These are phyloP conservation scores for Melikaiella ostensackeni DNA, from an alignment of 2,888 invertebrate species.

Conservation along the genomic window DNA sequence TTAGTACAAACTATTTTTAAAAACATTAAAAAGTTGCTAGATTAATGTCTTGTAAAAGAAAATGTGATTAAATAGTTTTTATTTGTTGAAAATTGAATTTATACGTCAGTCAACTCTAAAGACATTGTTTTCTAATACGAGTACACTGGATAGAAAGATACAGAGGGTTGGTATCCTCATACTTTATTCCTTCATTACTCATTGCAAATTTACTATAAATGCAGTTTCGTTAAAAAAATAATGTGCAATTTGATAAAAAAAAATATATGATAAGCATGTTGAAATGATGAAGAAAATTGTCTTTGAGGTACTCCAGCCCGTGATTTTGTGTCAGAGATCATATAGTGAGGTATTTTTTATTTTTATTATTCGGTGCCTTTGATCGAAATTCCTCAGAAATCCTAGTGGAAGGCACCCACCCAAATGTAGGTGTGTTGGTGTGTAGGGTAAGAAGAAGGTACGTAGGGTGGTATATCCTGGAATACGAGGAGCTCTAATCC, in stretches of 20 bases:
- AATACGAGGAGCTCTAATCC: constrained; percentile 74
- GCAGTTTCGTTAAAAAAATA: not conserved
- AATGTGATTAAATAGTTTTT: no score
- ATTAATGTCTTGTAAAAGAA: no score
- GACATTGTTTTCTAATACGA: no score
- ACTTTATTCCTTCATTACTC: not conserved
- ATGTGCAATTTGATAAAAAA: not conserved
- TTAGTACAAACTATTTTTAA: no score
- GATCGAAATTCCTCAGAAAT: constrained; percentile 64
- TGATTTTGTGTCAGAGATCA: constrained; percentile 33
- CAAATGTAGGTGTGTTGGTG: constrained; percentile 28
- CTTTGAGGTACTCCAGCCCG: constrained; percentile 15
- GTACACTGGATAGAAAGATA: no score
- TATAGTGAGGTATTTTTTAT: constrained; percentile 41
- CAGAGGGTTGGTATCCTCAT: not conserved
- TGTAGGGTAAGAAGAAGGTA: constrained; percentile 26
- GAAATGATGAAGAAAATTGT: constrained; percentile 15
- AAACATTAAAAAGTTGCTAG: no score
- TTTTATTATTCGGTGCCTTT: constrained; percentile 52
- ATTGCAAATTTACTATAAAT: not conserved
- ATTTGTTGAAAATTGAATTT: no score
- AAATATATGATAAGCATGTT: not conserved
- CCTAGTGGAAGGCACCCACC: constrained; percentile 52
- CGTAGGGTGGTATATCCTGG: constrained; percentile 60
- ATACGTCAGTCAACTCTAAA: no score